A percentile compares a stretch with the other conserved stretches of the same genome.
These are phyloP conservation scores for Sinocyclocheilus rhinocerous DNA, from an alignment of 2,113 vertebrate genomes.

Conservation along the genomic window DNA sequence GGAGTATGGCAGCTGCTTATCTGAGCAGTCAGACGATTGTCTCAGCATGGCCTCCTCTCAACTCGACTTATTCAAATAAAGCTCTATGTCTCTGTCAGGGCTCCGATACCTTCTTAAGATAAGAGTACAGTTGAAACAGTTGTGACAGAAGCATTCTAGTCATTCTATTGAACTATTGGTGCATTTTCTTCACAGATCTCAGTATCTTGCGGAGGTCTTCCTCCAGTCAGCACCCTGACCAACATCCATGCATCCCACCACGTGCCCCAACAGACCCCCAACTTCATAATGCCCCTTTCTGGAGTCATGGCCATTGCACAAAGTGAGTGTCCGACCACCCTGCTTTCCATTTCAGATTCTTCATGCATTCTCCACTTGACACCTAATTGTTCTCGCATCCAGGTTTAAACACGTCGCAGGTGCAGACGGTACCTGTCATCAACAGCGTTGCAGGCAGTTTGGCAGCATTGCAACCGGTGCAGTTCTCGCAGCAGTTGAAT, in stretches of 20 bases:
- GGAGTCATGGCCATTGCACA: conserved; percentile 97
- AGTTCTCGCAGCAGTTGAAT: conserved; percentile 95
- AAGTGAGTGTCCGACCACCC: conserved; percentile 64
- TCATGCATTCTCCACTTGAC: neutral
- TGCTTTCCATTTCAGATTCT: neutral
- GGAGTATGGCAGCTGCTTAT: conserved; percentile 61
- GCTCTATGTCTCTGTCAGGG: conserved; percentile 20
- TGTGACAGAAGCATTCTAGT: neutral
- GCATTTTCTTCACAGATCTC: conserved; percentile 80
- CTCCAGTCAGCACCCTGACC: conserved; percentile 95
- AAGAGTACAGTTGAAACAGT: conserved; percentile 11
- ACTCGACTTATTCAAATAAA: conserved; percentile 60
- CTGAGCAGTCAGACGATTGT: conserved; percentile 43
- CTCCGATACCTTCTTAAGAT: conserved; percentile 38
- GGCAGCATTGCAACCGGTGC: conserved; percentile 91
- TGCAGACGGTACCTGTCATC: conserved; percentile 93
- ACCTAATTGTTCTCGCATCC: conserved; percentile 9
- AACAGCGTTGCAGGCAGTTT: conserved; percentile 94
- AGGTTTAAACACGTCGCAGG: conserved; percentile 96
- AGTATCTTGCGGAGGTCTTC: conserved; percentile 90
- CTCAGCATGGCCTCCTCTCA: conserved; percentile 41
- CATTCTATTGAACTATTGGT: neutral
- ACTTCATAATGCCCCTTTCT: conserved; percentile 98
- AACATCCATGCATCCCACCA: conserved; percentile 94
- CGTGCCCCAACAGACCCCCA: conserved; percentile 91